These are phyloP conservation scores for Okamejei kenojei DNA, from an alignment of 2,797 vertebrate genomes.

Conservation along the genomic window DNA sequence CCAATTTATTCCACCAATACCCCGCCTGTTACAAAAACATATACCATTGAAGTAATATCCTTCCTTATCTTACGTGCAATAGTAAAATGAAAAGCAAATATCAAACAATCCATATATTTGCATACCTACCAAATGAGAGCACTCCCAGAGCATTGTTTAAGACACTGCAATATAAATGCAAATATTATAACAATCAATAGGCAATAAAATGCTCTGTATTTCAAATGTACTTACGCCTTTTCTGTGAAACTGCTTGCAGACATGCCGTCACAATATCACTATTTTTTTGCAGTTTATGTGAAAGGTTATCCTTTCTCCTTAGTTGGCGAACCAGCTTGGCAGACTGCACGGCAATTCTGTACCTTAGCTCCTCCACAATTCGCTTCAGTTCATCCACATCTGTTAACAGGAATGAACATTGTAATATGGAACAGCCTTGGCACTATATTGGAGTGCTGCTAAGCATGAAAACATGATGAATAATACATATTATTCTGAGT, in stretches of 20 bases:
- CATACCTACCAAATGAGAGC: not conserved
- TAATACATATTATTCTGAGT: not conserved
- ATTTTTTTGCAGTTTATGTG: conserved; percentile 81
- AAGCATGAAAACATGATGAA: not conserved
- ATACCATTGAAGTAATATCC: not conserved
- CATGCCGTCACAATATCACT: conserved; percentile 88
- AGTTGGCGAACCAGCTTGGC: conserved; percentile 83
- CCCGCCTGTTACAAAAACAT: not conserved
- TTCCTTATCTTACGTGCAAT: not conserved
- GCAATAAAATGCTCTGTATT: not conserved
- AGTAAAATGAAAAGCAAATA: not conserved
- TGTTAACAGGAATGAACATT: conserved; percentile 48
- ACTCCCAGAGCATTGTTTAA: not conserved
- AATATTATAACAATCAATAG: not conserved
- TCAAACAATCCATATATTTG: not conserved
- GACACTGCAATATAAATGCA: not conserved
- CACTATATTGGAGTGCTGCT: not conserved
- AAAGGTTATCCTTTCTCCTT: conserved; percentile 77
- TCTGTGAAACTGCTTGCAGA: conserved; percentile 87
- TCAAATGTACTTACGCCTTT: conserved; percentile 72
- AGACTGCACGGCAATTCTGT: conserved; percentile 75
- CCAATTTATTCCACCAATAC: not conserved
- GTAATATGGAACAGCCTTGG: not conserved
- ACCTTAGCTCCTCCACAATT: conserved; percentile 75
- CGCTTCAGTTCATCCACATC: conserved; percentile 66